Evolutionary conservation across 2,797 vertebrate genomes (phyloP).

Genomic region (Muscicapa comitata): DNA sequence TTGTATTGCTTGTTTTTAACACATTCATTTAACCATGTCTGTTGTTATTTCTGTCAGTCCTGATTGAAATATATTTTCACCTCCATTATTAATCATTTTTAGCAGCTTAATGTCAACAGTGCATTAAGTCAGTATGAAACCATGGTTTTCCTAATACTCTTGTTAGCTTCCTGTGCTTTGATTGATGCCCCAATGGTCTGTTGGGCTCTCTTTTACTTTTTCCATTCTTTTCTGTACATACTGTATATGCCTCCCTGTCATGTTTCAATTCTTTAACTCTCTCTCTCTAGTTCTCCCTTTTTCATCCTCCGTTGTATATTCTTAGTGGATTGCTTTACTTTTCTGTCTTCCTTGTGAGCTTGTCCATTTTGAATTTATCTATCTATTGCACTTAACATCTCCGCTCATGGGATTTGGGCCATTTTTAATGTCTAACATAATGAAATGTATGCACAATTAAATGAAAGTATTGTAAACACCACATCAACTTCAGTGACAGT

Average conservation of each 20-base stretch:
- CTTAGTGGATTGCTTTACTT: not conserved
- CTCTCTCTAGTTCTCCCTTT: not conserved
- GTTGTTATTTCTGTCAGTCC: not conserved
- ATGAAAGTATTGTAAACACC: not conserved
- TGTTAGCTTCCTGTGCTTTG: not conserved
- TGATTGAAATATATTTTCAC: not conserved
- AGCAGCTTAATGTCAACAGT: not conserved
- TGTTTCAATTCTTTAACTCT: not conserved
- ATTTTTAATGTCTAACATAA: not conserved
- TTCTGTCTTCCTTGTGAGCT: not conserved
- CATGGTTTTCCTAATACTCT: not conserved
- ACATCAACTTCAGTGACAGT: not conserved
- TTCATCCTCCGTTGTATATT: not conserved
- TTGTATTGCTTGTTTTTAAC: not conserved
- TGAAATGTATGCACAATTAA: not conserved
- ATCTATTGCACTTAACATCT: not conserved
- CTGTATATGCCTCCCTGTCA: not conserved
- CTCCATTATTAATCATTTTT: not conserved
- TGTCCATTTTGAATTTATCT: not conserved
- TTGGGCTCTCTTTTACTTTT: not conserved
- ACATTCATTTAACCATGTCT: not conserved
- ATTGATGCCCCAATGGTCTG: not conserved
- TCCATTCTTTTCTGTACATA: not conserved
- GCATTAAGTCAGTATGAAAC: not conserved
- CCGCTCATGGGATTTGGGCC: not conserved